Base-by-base conservation (phyloP, 2,797 vertebrate species). In the Mastacembelus armatus region DNA sequence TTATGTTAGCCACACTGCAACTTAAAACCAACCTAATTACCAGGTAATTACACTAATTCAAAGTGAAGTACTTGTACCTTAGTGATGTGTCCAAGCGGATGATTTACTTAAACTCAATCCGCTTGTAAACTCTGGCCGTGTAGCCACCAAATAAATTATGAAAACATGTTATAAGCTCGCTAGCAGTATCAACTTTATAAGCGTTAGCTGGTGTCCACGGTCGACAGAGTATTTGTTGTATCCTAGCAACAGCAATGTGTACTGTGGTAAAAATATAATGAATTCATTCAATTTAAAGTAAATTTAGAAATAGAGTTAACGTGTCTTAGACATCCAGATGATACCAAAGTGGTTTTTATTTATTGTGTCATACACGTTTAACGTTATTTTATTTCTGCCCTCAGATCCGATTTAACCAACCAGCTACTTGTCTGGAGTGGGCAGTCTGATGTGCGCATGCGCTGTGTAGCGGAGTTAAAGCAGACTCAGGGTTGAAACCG, bases 171-270 rank as follows among this genome's bases (percentile, higher is more conserved):
- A 42, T 3, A 30, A n/a, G 38, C 21, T 43, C 24, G 38, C 18
- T 38, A 24, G 16, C 42, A 15, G 26, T 4, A 19, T 32, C 22
- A 66, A 65, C 32, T 30, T 63, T 3, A 2, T 21, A 59, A 16
- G n/a, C 32, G n/a, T n/a, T 55, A n/a, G 19, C 40, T 35, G 3
- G 43, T 14, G 21, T 66, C n/a, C 3, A 7, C n/a, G n/a, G n/a
- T n/a, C 15, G 15, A n/a, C 50, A 4, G 2, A 26, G 55, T 36
- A 74, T 77, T 66, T 42, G 15, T 10, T 24, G 90, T 93, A 80
- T 85, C 92, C 67, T 89, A 89, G 91, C 90, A 91, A 93, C 92
- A 35, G 11, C 15, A 27, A 2, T 2, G 32, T 4, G 29, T n/a
- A 33, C 24, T n/a, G 35, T 45, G 19, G 54, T 69, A n/a, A n/a